Percentiles rank a stretch among this genome's conserved stretches.
phyloP scores from a whole-genome alignment of 2,113 vertebrate species.

The Eudyptes chrysolophus region DNA sequence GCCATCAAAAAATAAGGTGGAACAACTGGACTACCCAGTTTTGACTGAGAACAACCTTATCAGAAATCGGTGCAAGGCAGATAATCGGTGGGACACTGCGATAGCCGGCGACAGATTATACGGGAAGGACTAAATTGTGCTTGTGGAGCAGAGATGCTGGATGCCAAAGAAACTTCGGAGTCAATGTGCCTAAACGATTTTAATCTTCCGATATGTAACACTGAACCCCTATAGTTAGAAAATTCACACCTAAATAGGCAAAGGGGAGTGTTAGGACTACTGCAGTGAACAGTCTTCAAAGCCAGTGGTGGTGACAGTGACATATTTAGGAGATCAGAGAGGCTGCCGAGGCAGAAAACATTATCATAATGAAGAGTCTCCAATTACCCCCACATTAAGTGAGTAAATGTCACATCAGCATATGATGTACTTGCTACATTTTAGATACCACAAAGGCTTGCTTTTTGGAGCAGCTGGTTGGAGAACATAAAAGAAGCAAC shows the following conservation, averaged over 20 bases:
- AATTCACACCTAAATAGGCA: neutral
- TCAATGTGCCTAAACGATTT: neutral
- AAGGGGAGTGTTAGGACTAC: neutral
- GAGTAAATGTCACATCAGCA: neutral
- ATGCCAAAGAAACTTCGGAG: neutral
- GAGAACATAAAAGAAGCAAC: neutral
- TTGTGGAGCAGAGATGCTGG: neutral
- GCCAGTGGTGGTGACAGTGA: neutral
- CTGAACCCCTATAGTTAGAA: neutral
- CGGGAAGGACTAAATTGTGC: neutral
- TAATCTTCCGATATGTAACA: neutral
- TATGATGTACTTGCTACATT: neutral
- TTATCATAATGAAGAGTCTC: neutral
- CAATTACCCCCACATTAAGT: neutral
- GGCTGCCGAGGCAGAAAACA: neutral
- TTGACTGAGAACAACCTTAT: neutral
- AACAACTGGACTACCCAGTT: neutral
- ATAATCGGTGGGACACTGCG: neutral
- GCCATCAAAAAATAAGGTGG: neutral
- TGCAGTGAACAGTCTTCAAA: neutral
- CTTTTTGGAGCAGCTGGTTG: neutral
- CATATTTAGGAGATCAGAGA: neutral
- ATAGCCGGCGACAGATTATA: accelerated
- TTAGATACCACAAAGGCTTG: neutral
- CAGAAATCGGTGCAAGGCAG: neutral